Percentiles rank a stretch among this genome's conserved stretches.
Conservation (phyloP, 2,113 vertebrate species). For the Phyllostomus discolor region DNA sequence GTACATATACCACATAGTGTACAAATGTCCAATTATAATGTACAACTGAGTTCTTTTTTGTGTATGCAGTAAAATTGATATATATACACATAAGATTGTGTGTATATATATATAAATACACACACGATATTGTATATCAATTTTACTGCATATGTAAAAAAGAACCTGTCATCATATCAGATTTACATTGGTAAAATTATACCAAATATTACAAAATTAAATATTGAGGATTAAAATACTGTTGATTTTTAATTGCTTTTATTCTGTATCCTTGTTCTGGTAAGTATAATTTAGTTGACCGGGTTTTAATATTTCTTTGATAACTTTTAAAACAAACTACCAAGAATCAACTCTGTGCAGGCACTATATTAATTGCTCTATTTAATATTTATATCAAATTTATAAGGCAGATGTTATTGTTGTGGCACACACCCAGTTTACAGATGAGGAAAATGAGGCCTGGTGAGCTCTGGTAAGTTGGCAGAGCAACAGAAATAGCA, state of each 20-base stretch:
- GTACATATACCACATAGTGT: background rate
- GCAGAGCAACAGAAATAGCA: background rate
- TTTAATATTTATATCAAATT: background rate
- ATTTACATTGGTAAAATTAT: background rate
- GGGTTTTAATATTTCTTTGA: background rate
- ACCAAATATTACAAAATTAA: background rate
- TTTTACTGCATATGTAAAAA: background rate
- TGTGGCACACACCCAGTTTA: background rate
- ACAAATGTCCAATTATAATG: background rate
- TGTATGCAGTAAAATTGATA: background rate
- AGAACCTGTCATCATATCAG: background rate
- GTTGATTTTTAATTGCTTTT: background rate
- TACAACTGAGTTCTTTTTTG: background rate
- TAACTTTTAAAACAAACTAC: background rate
- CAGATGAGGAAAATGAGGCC: background rate
- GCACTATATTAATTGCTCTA: background rate
- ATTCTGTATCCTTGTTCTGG: background rate
- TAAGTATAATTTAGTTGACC: background rate
- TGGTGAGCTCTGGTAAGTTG: background rate
- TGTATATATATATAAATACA: no score
- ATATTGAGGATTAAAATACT: background rate
- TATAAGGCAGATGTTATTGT: background rate
- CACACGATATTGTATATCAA: background rate
- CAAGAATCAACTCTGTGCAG: background rate
- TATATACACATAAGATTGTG: background rate